These are phyloP conservation scores for Chromis chromis DNA, from an alignment of 2,797 vertebrate genomes.

Conservation along the genomic window DNA sequence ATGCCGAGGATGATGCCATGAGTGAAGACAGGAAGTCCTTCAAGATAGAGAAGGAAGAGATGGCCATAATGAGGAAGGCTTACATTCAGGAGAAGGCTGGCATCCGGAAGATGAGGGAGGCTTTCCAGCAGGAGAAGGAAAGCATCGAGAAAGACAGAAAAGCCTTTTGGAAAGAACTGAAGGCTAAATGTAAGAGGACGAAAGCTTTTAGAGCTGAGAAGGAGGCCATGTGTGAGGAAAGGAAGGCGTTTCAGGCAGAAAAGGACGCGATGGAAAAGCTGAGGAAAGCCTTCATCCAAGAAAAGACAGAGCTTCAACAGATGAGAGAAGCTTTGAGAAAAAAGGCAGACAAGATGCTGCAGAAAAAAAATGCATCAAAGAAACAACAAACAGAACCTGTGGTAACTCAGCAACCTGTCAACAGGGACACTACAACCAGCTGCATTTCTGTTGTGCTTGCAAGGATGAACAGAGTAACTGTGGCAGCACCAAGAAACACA, in stretches of 20 bases:
- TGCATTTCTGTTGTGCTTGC: constrained; percentile 5
- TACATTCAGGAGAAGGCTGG: not conserved
- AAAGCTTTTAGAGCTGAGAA: not conserved
- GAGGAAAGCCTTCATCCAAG: not conserved
- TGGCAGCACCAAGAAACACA: constrained; percentile 14
- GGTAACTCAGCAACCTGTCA: constrained; percentile 8
- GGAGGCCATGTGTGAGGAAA: not conserved
- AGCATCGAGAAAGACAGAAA: not conserved
- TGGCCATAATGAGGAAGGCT: not conserved
- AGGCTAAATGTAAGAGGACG: not conserved
- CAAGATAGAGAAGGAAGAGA: not conserved
- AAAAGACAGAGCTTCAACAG: not conserved
- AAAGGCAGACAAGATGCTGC: not conserved
- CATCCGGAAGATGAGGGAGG: constrained; percentile 7
- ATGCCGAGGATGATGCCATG: not conserved
- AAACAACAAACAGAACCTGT: constrained; percentile 13
- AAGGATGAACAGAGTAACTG: not conserved
- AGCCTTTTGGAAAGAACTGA: not conserved
- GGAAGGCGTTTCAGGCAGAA: not conserved
- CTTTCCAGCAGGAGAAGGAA: not conserved
- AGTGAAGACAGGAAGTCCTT: not conserved
- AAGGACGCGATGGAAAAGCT: not conserved
- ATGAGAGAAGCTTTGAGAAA: not conserved
- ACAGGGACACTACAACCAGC: constrained; percentile 3
- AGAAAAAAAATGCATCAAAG: not conserved